Evolutionary conservation across 2,888 invertebrate species (phyloP).

Genomic region (Erpobdella octoculata): DNA sequence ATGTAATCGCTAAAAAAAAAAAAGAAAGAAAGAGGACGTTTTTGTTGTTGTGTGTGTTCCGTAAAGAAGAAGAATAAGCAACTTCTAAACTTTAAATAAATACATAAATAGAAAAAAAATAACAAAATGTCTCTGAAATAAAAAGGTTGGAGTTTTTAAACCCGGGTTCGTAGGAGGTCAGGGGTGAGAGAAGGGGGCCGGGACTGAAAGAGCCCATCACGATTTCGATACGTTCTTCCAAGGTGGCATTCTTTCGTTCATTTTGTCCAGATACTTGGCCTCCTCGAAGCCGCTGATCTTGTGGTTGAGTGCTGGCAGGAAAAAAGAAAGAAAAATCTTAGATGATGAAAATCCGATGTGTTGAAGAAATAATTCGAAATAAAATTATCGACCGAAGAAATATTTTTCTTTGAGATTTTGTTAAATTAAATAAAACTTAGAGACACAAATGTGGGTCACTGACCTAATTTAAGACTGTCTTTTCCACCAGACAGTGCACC

Average conservation of each 20-base stretch:
- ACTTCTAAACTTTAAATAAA: no score
- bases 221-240: constrained; percentile 51
- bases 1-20: no score
- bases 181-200: no score
- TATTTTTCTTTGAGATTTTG: not conserved
- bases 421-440: not conserved
- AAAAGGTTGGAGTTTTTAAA: no score
- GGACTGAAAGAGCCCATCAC: not conserved
- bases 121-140: no score
- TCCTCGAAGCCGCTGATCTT: constrained; percentile 97
- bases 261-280: constrained; percentile 94
- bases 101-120: no score
- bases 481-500: constrained; percentile 95
- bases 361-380: not conserved
- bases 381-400: not conserved
- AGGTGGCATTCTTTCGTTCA: constrained; percentile 98
- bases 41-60: no score
- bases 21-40: no score
- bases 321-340: no score
- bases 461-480: constrained; percentile 64
- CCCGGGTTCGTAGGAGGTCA: no score
- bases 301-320: constrained; percentile 61
- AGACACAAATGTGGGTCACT: no score
- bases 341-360: not conserved
- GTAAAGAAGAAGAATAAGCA: no score